Percentiles rank a stretch among this genome's conserved stretches.
These are phyloP conservation scores for Chironomus riparius DNA, from an alignment of 2,888 invertebrate species.

Conservation along the genomic window DNA sequence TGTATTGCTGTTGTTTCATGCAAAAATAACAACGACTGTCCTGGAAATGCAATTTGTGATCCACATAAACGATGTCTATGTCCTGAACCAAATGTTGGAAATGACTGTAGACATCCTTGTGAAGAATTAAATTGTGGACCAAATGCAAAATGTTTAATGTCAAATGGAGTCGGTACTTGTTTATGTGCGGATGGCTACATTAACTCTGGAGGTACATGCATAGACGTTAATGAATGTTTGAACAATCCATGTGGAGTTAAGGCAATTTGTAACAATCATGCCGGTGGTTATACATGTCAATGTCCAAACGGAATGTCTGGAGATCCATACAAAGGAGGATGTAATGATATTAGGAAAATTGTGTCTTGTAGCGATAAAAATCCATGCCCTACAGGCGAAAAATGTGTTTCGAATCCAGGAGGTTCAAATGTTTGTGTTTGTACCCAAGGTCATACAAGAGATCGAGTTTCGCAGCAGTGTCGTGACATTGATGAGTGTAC, in stretches of 20 bases:
- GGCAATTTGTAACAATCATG: slow-evolving; percentile 81
- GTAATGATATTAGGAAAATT: slow-evolving; percentile 54
- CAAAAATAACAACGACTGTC: slow-evolving; percentile 65
- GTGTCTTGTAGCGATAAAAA: slow-evolving; percentile 62
- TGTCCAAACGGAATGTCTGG: slow-evolving; percentile 75
- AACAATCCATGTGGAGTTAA: slow-evolving; percentile 72
- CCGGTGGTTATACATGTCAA: slow-evolving; percentile 77
- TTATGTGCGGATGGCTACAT: slow-evolving; percentile 74
- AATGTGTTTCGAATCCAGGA: slow-evolving; percentile 68
- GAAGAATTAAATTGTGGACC: slow-evolving; percentile 75
- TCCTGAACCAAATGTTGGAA: slow-evolving; percentile 84
- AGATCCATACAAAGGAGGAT: slow-evolving; percentile 72
- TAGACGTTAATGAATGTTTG: slow-evolving; percentile 82
- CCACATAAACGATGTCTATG: slow-evolving; percentile 69
- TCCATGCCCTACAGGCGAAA: slow-evolving; percentile 77
- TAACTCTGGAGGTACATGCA: slow-evolving; percentile 64
- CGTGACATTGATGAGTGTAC: slow-evolving; percentile 81
- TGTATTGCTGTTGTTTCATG: slow-evolving; percentile 79
- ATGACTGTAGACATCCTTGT: slow-evolving; percentile 89
- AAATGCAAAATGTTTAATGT: slow-evolving; percentile 80
- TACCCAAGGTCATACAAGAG: slow-evolving; percentile 75
- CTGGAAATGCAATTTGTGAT: slow-evolving; percentile 83
- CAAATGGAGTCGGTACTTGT: slow-evolving; percentile 74
- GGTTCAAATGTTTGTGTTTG: slow-evolving; percentile 82
- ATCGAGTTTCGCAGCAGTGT: slow-evolving; percentile 63